A percentile compares a stretch with the other conserved stretches of the same genome.
Conservation (phyloP, 2,888 invertebrate genomes). For the Epinotia bilunana region DNA sequence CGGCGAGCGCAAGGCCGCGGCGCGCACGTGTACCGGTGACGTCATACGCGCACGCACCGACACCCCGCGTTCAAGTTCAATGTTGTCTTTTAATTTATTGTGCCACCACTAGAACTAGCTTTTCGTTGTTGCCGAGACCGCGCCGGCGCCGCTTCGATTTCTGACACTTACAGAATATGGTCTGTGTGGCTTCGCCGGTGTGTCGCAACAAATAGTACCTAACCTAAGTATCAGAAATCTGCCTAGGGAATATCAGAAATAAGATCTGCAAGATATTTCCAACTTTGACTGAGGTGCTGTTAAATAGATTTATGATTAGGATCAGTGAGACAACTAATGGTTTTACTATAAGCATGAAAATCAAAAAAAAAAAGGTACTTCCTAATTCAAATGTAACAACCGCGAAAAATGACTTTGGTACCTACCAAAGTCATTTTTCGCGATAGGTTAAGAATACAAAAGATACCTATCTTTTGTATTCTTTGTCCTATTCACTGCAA, state of each 20-base stretch:
- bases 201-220: not conserved
- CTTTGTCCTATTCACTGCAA: conserved; percentile 1
- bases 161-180: not conserved
- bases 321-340: too few relatives aligned
- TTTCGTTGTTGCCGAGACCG: conserved; percentile 10
- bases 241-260: not conserved
- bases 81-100: conserved; percentile 77
- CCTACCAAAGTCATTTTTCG: too few relatives aligned
- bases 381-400: too few relatives aligned
- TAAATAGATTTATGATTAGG: too few relatives aligned
- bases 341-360: too few relatives aligned
- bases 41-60: conserved; percentile 72
- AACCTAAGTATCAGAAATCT: not conserved
- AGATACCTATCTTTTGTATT: not conserved
- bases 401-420: not conserved
- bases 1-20: conserved; percentile 53
- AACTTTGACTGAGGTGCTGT: too few relatives aligned
- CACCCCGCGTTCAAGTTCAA: conserved; percentile 79
- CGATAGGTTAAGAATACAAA: too few relatives aligned
- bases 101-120: conserved; percentile 57
- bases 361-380: too few relatives aligned
- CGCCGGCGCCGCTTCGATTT: not conserved
- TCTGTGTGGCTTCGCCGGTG: not conserved
- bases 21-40: conserved; percentile 67
- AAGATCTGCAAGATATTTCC: too few relatives aligned